Evolutionary conservation across 1,140 invertebrate species (phyloP).

Genomic region (Coboldia fuscipes): DNA sequence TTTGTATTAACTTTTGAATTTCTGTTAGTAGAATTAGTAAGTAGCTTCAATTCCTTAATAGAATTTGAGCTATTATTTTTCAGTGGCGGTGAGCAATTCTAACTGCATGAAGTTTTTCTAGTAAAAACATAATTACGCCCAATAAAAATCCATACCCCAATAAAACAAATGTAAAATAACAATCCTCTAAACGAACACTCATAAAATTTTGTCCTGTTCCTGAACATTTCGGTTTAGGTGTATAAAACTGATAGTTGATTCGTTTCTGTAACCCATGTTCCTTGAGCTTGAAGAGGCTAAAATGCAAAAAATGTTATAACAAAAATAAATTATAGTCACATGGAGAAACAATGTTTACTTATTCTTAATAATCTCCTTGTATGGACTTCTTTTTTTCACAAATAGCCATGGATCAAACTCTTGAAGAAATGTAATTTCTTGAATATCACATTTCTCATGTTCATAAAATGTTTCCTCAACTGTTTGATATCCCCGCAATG

Average conservation of each 20-base stretch:
- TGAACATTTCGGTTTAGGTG: slow-evolving; percentile 14
- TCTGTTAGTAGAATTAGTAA: too few relatives aligned
- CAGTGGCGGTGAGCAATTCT: too few relatives aligned
- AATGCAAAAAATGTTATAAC: too few relatives aligned
- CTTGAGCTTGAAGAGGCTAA: slow-evolving; percentile 13
- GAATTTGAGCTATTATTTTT: too few relatives aligned
- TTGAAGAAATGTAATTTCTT: slow-evolving; percentile 34
- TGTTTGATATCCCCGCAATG: slow-evolving; percentile 32
- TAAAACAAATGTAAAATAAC: slow-evolving; percentile 7
- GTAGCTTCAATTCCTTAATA: too few relatives aligned
- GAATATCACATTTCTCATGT: slow-evolving; percentile 39
- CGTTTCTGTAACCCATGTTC: slow-evolving; percentile 16
- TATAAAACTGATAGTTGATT: slow-evolving; percentile 12
- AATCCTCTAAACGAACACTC: slow-evolving; percentile 20
- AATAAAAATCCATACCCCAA: slow-evolving; percentile 12
- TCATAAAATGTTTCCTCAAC: slow-evolving; percentile 38
- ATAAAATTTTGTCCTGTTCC: slow-evolving; percentile 15
- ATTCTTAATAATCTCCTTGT: slow-evolving; percentile 34
- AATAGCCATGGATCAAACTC: slow-evolving; percentile 31
- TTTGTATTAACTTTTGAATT: too few relatives aligned
- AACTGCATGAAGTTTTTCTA: too few relatives aligned
- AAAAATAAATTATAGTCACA: too few relatives aligned
- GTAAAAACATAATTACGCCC: too few relatives aligned
- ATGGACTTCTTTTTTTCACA: slow-evolving; percentile 32
- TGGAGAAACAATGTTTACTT: too few relatives aligned